Evolutionary conservation across 2,888 invertebrate species (phyloP).

Genomic region (Taenaris catops): DNA sequence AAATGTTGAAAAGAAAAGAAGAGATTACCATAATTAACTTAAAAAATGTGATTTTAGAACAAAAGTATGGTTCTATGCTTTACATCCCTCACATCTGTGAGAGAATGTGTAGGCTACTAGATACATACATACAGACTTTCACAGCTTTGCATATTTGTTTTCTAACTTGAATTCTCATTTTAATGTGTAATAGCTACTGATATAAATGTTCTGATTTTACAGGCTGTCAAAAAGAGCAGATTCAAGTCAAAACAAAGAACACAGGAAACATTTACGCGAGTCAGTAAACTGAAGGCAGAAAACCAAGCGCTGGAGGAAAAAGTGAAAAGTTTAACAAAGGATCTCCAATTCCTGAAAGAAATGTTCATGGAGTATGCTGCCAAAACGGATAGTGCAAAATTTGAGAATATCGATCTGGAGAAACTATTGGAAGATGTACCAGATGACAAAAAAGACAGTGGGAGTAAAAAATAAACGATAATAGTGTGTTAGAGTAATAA

Average conservation of each 20-base stretch:
- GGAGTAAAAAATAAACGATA: slow-evolving; percentile 22
- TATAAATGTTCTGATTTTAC: no score
- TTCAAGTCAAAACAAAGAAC: slow-evolving; percentile 89
- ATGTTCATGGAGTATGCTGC: slow-evolving; percentile 90
- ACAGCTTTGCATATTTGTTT: no score
- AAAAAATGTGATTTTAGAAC: no score
- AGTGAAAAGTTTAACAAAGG: slow-evolving; percentile 89
- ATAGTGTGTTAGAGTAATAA: no score
- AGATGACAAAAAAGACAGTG: slow-evolving; percentile 47
- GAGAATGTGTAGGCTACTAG: no score
- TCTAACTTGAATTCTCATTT: no score
- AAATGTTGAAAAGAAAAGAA: no score
- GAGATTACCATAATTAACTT: no score
- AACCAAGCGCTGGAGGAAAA: slow-evolving; percentile 90
- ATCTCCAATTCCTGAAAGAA: slow-evolving; percentile 89
- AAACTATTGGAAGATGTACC: slow-evolving; percentile 77
- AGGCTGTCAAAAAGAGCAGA: slow-evolving; percentile 91
- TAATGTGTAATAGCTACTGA: no score
- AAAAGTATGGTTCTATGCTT: no score
- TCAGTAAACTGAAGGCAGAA: slow-evolving; percentile 87
- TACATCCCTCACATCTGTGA: no score
- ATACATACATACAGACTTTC: no score
- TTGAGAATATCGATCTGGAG: slow-evolving; percentile 78
- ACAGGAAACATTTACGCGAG: slow-evolving; percentile 87
- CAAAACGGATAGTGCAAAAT: slow-evolving; percentile 73